Evolutionary conservation across 2,888 invertebrate genomes (phyloP), one percentile per base, ranked within the genome.

Genomic region (Caenorhabditis becei): DNA sequence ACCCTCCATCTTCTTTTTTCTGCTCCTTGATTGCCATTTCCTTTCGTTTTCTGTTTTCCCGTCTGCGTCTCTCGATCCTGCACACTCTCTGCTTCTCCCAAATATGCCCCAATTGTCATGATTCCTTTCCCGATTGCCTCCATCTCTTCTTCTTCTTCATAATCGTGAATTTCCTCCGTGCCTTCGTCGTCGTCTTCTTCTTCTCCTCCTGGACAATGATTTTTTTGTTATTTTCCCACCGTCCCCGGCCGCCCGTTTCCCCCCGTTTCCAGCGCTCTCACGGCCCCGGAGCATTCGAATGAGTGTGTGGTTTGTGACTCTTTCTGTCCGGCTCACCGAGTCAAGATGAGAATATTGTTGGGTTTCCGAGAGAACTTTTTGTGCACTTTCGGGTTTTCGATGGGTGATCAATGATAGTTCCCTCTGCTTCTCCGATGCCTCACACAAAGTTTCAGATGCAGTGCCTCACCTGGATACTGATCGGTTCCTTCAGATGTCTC

Each of bases 91-190:
- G 7, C 26, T n/a, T 14, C 44, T 49, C 63, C 63, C 58, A 74
- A 62, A 65, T 63, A 71, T 62, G 63, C 54, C 62, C 35, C 63
- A 63, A 72, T 71, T 72, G 63, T 71, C 74, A 58, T 72, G 67
- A 74, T 69, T 69, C 72, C 41, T 47, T 18, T 18, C 44, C 61
- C 66, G 75, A 75, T 75, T 75, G 75, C 75, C 74, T 80, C 67
- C 71, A 71, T 80, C 74, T 63, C 65, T 61, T 41, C 65, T 53
- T 72, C 53, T 59, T 54, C 58, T 66, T 74, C 69, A 69, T 65
- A 74, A 66, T 75, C 66, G 66, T 37, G 75, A 75, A 75, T 75
- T 75, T 75, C 59, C 70, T 41, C 44, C 49, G 54, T 65, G 32
- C n/a, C 41, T 14, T 14, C 7, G 2, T 23, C 58, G 37, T 44